Evolutionary conservation across 1,140 invertebrate genomes (phyloP), one percentile per base, ranked within the genome.

Genomic region (Hycleus cichorii): DNA sequence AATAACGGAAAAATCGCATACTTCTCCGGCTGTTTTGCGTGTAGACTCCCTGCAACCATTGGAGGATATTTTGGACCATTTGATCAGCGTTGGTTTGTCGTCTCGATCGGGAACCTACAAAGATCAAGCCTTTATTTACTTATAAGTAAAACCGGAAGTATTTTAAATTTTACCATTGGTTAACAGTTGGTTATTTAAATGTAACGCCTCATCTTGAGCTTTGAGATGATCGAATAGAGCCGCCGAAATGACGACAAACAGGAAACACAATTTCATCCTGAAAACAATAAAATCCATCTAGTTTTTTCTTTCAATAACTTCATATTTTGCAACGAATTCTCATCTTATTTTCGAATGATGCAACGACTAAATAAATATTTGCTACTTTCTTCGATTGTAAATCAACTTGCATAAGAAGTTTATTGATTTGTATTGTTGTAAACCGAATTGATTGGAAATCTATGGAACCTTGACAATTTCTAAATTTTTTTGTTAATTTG

Each of bases 31-130:
- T 80, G 59, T 81, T 82, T 69, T 86, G 80, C 51, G 80, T 77
- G 66, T 85, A 85, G 50, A 85, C 77, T 59, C 80, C 81, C 72
- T 86, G 83, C 55, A 87, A 80, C 85, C 85, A 87, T 58, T 85
- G 80, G 11, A 87, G 76, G 61, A 87, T 83, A 69, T 86, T 84
- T 67, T 80, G 76, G 24, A 86, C 84, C 84, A 86, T 86, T 67
- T 83, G 78, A 69, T 87, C 84, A 39, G 82, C 78, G 46, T 76
- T 77, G 5, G 74, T 74, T 57, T 77, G 74, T 62, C 64, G 59
- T 42, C 59, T 42, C 25, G 61, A 46, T 24, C 64, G 40, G 49
- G 56, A 56, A 8, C 61, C 62, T 65, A 48, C 32, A 32, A 32
- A 32, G 4, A 32, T 32, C 2, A 5, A 32, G 4, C 4, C 32